Conservation (phyloP, 2,888 invertebrate genomes). For the Adelognathus sp. region DNA sequence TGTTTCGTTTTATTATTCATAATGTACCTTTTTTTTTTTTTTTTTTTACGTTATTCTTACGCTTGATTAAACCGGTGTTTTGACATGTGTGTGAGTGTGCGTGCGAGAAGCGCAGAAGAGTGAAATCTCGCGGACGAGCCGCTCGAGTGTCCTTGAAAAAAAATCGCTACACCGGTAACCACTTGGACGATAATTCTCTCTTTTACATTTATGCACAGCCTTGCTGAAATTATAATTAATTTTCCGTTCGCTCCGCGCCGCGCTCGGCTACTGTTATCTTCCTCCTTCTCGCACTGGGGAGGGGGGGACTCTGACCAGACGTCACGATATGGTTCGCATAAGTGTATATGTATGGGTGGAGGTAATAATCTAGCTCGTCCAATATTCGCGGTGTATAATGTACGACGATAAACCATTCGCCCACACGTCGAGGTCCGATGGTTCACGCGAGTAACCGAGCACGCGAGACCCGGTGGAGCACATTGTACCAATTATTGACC, state of each 20-base stretch:
- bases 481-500: not conserved
- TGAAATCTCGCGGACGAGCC: conserved; percentile 39
- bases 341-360: not conserved
- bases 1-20: not conserved
- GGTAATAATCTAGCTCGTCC: not conserved
- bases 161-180: conserved; percentile 7
- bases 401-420: not conserved
- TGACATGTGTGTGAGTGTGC: not conserved
- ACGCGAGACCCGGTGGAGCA: not conserved
- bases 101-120: conserved; percentile 2
- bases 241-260: conserved; percentile 40
- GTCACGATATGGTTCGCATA: not conserved
- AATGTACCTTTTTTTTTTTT: not conserved
- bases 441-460: conserved; percentile 12
- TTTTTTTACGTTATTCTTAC: not conserved
- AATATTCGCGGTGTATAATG: not conserved
- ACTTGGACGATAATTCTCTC: not conserved
- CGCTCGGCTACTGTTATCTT: conserved; percentile 13
- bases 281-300: not conserved
- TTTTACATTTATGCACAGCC: conserved; percentile 20
- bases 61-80: conserved; percentile 7
- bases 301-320: not conserved
- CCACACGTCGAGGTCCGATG: not conserved
- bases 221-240: conserved; percentile 56
- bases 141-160: conserved; percentile 43